These are phyloP conservation scores for Penaeus vannamei DNA, from an alignment of 1,140 invertebrate genomes.

Conservation along the genomic window DNA sequence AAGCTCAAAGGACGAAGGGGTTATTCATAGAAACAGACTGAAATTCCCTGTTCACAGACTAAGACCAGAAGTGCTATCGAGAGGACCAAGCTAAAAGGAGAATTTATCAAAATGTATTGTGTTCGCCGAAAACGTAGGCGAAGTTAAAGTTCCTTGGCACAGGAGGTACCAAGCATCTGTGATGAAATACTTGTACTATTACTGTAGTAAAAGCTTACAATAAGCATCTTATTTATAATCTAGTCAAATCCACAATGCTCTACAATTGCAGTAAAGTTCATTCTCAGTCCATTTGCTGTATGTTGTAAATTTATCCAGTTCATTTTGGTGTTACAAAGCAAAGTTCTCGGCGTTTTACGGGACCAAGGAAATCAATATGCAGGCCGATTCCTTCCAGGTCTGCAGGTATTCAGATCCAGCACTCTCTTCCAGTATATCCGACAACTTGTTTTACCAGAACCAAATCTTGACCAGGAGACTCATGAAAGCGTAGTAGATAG, in stretches of 20 bases:
- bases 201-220: conserved; percentile 53
- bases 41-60: neutral
- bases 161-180: neutral
- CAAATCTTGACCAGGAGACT: neutral
- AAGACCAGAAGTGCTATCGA: neutral
- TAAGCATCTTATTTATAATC: conserved; percentile 59
- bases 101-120: conserved; percentile 34
- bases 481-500: conserved; percentile 29
- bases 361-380: neutral
- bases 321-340: conserved; percentile 60
- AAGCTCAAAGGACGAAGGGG: neutral
- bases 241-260: conserved; percentile 59
- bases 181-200: conserved; percentile 38
- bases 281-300: conserved; percentile 29
- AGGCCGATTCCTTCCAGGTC: conserved; percentile 30
- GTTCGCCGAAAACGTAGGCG: neutral
- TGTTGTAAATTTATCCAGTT: conserved; percentile 45
- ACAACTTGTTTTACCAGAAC: conserved; percentile 9
- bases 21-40: conserved; percentile 14
- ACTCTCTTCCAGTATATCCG: neutral
- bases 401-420: conserved; percentile 39
- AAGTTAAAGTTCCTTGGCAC: neutral
- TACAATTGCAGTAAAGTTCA: conserved; percentile 35
- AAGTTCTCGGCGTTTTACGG: conserved; percentile 43
- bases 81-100: conserved; percentile 35